phyloP scores from a whole-genome alignment of 2,888 invertebrate genomes.

The Cinara cedri region DNA sequence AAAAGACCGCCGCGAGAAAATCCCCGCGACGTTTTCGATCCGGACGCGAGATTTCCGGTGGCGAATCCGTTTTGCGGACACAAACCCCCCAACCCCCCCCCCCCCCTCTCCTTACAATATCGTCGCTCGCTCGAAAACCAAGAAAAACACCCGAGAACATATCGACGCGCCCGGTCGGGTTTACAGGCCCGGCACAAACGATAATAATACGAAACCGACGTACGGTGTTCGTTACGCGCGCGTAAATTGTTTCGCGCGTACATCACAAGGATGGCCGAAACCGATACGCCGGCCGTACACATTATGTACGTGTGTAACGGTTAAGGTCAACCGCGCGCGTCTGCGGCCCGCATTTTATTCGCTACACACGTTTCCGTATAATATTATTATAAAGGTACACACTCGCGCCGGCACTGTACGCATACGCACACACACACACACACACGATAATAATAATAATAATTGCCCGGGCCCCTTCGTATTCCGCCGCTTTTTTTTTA shows the following conservation, averaged over 20 bases:
- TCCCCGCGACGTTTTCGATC: too few relatives aligned
- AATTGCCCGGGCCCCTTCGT: constrained; percentile 1
- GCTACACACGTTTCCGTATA: constrained; percentile 11
- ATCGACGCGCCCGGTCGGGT: too few relatives aligned
- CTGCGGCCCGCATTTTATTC: constrained; percentile 33
- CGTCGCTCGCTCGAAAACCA: too few relatives aligned
- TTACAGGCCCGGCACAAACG: too few relatives aligned
- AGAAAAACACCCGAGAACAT: too few relatives aligned
- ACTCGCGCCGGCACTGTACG: constrained; percentile 8
- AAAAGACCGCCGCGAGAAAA: too few relatives aligned
- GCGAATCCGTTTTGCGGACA: too few relatives aligned
- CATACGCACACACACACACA: too few relatives aligned
- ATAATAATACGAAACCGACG: neutral
- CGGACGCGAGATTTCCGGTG: too few relatives aligned
- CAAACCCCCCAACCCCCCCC: too few relatives aligned
- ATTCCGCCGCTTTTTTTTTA: neutral
- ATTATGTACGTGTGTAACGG: neutral
- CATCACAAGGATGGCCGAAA: constrained; percentile 41
- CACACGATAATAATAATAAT: constrained; percentile 2
- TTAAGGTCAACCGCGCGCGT: constrained; percentile 38
- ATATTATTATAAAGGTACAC: neutral
- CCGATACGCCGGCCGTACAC: neutral
- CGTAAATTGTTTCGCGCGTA: neutral
- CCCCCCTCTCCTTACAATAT: too few relatives aligned
- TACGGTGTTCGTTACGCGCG: neutral